Evolutionary conservation across 2,113 vertebrate species (phyloP), one percentile per base, ranked within the genome.

Genomic region (Pontoporia blainvillei): DNA sequence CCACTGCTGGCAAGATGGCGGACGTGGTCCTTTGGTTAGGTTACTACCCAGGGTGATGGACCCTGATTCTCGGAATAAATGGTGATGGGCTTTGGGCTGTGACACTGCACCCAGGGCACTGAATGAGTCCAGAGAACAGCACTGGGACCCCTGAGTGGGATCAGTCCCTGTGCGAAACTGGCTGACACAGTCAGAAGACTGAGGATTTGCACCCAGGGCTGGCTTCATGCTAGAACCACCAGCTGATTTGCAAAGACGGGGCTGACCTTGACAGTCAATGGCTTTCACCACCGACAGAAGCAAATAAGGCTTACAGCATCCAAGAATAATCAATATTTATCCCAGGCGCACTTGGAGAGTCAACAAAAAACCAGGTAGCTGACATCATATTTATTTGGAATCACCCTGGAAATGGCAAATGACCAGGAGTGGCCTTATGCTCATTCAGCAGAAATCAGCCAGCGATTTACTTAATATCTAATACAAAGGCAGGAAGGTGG

Each of bases 1-100:
- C 27, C 36, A 0, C 6, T 8, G 86, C 21, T 5, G 46, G 52
- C 25, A 25, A 12, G 44, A 18, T 10, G 59, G 46, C 0, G 2
- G 84, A 27, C 61, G 36, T 15, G 49, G 44, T n/a, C n/a, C 18
- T 2, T 1, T 0, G 13, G 31, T 2, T 12, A 23, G 21, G 61
- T 21, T 4, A 12, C 5, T 14, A 6, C 73, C 27, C 3, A 0
- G 69, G 1, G 36, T 21, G 0, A 13, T 2, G 20, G 23, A 11
- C 17, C 23, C 17, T 1, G 34, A 57, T 14, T 31, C 5, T 4
- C 3, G 1, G 36, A 6, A 7, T 1, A 18, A 57, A 7, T 7
- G 15, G 6, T 1, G 3, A 15, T 0, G 7, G 4, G 41, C 62
- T 71, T 41, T 23, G 13, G 29, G 54, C 81, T 73, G 62, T 10